Base-by-base conservation (phyloP, 2,888 invertebrate species). In the Caenorhabditis wallacei region DNA sequence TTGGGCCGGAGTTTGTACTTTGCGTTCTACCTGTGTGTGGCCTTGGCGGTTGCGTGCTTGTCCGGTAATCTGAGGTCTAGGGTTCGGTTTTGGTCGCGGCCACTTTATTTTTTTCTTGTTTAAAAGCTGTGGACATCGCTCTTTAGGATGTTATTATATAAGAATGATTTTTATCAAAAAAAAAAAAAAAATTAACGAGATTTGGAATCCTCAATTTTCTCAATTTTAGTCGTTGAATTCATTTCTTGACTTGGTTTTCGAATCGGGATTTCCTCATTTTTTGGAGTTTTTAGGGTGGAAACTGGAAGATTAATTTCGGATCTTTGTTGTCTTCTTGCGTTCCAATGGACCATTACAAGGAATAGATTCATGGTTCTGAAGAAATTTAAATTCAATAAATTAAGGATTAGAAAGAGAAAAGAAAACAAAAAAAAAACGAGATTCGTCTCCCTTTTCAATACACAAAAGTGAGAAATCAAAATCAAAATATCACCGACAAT, bases 291-390 rank as follows among this genome's bases (percentile, higher is more conserved):
- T 4, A 5, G n/a, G 10, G 22, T 4, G 40, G 40, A 16, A 37
- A 8, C 0, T 11, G 24, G 40, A 43, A 43, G 11, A 61, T 22
- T 24, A 4, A 43, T 24, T n/a, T 40, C 8, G 11, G 43, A 26
- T 43, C 22, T 40, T 40, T 43, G 43, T 16, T 1, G 24, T 10
- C 8, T 40, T 20, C 10, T 24, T 26, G 43, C 11, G 2, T 10
- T 43, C 61, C 61, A 61, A 22, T 43, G 16, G 22, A 51, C 61
- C 71, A 71, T 61, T 1, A 71, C 3, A 1, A 71, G 40, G 16
- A 61, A 61, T 22, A 71, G 61, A 61, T 71, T 71, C 71, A 71
- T 71, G 37, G 3, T 8, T 61, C 71, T 71, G 61, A 0, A 61
- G n/a, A n/a, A n/a, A n/a, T n/a, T n/a, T 5, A 30, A 30, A 30